These are phyloP conservation scores for Genyomyrus donnyi DNA, from an alignment of 2,113 vertebrate species.

Conservation along the genomic window DNA sequence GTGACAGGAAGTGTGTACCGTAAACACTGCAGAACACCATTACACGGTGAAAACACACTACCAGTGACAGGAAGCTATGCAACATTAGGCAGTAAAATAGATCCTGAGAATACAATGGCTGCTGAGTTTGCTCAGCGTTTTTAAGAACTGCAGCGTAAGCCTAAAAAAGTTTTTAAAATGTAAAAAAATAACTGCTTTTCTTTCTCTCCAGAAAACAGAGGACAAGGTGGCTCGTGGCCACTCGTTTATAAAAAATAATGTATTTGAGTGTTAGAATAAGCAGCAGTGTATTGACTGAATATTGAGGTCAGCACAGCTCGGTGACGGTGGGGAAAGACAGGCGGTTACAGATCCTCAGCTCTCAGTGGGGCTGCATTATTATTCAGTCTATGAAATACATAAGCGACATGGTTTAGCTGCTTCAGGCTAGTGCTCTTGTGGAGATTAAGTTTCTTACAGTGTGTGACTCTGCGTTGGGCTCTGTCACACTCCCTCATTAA, in stretches of 20 bases:
- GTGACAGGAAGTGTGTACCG: not conserved
- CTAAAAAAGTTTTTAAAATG: not conserved
- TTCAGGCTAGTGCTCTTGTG: not conserved
- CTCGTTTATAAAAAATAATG: not conserved
- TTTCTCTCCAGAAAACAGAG: not conserved
- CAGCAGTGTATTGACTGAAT: not conserved
- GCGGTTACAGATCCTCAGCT: not conserved
- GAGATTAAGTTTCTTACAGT: not conserved
- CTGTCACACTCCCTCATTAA: not conserved
- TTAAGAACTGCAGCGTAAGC: not conserved
- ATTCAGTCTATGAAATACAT: not conserved
- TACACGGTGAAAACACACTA: not conserved
- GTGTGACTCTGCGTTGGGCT: not conserved
- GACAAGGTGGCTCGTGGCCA: not conserved
- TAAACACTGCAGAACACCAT: not conserved
- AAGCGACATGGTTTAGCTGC: not conserved
- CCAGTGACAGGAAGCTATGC: not conserved
- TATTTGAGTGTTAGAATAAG: not conserved
- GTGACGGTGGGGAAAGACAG: not conserved
- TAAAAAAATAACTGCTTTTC: not conserved
- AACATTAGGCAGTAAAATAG: not conserved
- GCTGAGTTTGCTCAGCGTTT: not conserved
- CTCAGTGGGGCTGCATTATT: not conserved
- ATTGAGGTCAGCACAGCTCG: not conserved
- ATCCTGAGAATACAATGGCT: not conserved